Percentiles rank a stretch among this genome's conserved stretches.
phyloP scores from a whole-genome alignment of 1,140 invertebrate genomes.

The Drosophila tristis region DNA sequence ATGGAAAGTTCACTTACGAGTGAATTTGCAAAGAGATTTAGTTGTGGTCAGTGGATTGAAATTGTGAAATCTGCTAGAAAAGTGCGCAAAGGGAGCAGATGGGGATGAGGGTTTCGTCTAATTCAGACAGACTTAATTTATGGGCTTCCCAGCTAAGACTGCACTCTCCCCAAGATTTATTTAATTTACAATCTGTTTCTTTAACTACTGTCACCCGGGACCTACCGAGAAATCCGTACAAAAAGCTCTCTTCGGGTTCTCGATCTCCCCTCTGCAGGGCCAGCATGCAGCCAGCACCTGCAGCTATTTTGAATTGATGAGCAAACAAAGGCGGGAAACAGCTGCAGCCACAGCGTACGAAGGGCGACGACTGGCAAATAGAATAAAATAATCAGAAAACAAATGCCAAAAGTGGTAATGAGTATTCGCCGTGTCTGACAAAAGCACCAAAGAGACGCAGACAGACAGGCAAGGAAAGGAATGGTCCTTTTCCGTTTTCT shows the following conservation, averaged over 20 bases:
- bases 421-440: slow-evolving; percentile 66
- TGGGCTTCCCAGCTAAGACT: no score
- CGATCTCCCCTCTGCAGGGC: slow-evolving; percentile 5
- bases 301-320: slow-evolving; percentile 59
- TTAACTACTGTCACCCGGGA: no score
- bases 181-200: no score
- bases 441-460: slow-evolving; percentile 7
- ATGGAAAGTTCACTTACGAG: slow-evolving; percentile 34
- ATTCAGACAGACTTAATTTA: no score
- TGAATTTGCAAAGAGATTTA: no score
- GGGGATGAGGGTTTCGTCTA: no score
- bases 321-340: slow-evolving; percentile 40
- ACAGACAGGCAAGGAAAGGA: slow-evolving; percentile 7
- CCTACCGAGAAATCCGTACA: not conserved
- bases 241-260: not conserved
- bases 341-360: slow-evolving; percentile 20
- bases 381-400: slow-evolving; percentile 76
- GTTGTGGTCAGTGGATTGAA: no score
- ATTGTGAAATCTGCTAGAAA: no score
- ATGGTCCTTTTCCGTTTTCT: slow-evolving; percentile 11
- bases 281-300: slow-evolving; percentile 36
- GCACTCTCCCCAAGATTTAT: no score
- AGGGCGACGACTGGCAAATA: slow-evolving; percentile 59
- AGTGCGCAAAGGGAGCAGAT: no score
- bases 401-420: slow-evolving; percentile 75